phyloP scores from a whole-genome alignment of 2,888 invertebrate genomes.

The Sthenelais limicola region DNA sequence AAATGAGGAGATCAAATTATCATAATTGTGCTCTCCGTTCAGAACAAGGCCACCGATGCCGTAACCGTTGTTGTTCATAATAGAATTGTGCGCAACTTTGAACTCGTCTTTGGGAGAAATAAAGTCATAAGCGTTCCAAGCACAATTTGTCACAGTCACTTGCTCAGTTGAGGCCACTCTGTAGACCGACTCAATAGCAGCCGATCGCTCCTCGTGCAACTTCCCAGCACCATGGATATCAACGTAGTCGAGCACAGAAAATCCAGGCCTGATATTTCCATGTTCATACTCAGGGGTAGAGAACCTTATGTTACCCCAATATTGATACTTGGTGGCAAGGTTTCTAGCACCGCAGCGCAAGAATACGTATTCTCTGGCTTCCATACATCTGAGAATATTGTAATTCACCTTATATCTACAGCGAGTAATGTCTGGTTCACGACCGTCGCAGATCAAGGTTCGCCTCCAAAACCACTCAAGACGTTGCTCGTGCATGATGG shows the following conservation, averaged over 20 bases:
- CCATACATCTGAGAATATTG: conserved; percentile 80
- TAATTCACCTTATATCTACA: conserved; percentile 88
- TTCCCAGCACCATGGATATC: conserved; percentile 94
- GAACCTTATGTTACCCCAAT: conserved; percentile 97
- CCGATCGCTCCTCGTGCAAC: conserved; percentile 93
- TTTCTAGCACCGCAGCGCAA: conserved; percentile 84
- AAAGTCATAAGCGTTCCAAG: conserved; percentile 92
- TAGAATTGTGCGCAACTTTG: conserved; percentile 74
- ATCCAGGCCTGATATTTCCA: conserved; percentile 72
- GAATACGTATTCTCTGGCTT: conserved; percentile 89
- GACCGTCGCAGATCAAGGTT: conserved; percentile 69
- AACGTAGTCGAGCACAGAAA: conserved; percentile 82
- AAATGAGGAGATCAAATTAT: conserved; percentile 88
- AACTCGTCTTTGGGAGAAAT: conserved; percentile 87
- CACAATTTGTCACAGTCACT: conserved; percentile 87
- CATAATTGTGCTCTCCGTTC: conserved; percentile 86
- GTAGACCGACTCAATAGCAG: conserved; percentile 89
- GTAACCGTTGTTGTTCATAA: conserved; percentile 84
- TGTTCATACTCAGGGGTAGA: conserved; percentile 92
- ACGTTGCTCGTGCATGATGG: conserved; percentile 67
- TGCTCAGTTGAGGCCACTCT: conserved; percentile 87
- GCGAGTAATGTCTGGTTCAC: conserved; percentile 71
- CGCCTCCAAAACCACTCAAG: conserved; percentile 67
- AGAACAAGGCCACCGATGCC: conserved; percentile 88
- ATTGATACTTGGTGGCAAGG: conserved; percentile 58